phyloP scores from a whole-genome alignment of 2,888 invertebrate species.

The Erpobdella octoculata region DNA sequence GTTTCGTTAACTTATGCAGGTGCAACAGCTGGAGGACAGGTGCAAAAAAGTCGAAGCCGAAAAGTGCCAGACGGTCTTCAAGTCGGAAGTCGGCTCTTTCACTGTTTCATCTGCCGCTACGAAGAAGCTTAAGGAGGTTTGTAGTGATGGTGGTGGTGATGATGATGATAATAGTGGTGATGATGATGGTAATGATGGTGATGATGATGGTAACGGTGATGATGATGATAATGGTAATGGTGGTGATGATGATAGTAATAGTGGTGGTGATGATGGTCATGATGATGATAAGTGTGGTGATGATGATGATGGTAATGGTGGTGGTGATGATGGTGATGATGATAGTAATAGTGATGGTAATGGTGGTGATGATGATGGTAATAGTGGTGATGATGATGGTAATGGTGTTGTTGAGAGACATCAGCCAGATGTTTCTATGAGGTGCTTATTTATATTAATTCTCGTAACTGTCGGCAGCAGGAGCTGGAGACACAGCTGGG shows the following conservation, averaged over 20 bases:
- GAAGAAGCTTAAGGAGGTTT: too few species aligned
- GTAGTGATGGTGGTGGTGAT: conserved; percentile 1
- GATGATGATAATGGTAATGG: background rate
- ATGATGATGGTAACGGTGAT: conserved; percentile 4
- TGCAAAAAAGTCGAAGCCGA: too few species aligned
- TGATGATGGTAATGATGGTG: conserved; percentile 1
- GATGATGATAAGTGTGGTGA: too few species aligned
- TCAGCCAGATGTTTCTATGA: background rate
- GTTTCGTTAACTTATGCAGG: too few species aligned
- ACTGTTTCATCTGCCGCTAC: too few species aligned
- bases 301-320: background rate
- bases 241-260: conserved; percentile 1
- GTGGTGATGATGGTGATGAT: background rate
- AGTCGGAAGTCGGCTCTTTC: too few species aligned
- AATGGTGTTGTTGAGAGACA: conserved; percentile 1
- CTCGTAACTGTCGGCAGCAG: conserved; percentile 29
- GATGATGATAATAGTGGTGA: background rate
- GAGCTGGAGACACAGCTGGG: conserved; percentile 20
- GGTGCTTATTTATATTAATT: background rate
- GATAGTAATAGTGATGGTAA: conserved; percentile 1
- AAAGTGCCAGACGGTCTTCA: too few species aligned
- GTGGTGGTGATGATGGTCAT: too few species aligned
- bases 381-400: conserved; percentile 13
- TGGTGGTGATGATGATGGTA: conserved; percentile 19
- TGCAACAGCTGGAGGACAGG: too few species aligned